Conservation (phyloP, 2,113 vertebrate species). For the Heptranchias perlo region DNA sequence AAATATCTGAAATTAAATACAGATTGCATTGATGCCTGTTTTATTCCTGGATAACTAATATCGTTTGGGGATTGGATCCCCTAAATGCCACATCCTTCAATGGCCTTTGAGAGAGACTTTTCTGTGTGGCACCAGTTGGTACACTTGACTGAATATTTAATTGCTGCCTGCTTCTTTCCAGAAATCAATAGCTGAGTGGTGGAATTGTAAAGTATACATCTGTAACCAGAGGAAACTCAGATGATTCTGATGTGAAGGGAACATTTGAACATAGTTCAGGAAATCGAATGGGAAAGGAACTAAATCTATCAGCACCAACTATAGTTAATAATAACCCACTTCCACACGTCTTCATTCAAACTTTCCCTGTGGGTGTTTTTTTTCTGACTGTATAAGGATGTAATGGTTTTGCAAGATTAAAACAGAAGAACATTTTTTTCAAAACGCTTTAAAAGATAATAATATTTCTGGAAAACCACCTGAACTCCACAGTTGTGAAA, state of each 20-base stretch:
- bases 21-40: neutral
- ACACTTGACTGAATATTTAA: neutral
- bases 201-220: neutral
- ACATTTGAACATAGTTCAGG: neutral
- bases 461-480: neutral
- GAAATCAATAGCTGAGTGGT: no score
- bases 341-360: neutral
- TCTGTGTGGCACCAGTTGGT: neutral
- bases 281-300: neutral
- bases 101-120: neutral
- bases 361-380: neutral
- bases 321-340: neutral
- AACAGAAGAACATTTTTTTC: neutral
- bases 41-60: neutral
- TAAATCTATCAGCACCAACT: no score
- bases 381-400: neutral
- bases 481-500: neutral
- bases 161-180: neutral
- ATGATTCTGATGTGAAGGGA: neutral
- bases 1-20: constrained; percentile 7
- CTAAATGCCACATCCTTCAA: neutral
- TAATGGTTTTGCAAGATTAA: no score
- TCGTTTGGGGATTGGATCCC: neutral
- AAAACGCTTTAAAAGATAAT: neutral
- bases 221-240: neutral